Evolutionary conservation across 2,888 invertebrate genomes (phyloP), one percentile per base, ranked within the genome.

Genomic region (Euplagia quadripunctaria): DNA sequence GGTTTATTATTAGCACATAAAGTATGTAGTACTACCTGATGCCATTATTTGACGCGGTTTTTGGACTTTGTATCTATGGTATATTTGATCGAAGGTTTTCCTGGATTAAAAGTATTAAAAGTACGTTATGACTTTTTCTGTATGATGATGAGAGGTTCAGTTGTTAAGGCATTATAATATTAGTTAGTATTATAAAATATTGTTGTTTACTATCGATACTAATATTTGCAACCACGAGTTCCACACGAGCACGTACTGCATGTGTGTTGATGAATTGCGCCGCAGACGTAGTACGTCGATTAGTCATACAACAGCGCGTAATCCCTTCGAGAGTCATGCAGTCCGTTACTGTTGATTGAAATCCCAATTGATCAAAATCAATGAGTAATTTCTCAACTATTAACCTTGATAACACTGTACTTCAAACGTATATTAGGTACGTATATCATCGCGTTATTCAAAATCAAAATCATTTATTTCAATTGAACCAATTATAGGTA

Each of bases 171-270:
- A 11, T 20, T 58, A 58, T 11, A 58, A 51, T 31, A 16, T 20
- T 49, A 20, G 46, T 20, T 51, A 9, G 51, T 51, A 51, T 41
- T 41, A 66, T 41, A 51, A 51, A 41, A 66, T 17, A 17, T 51
- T 17, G 51, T 66, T 16, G 66, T 51, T 31, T 31, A 66, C 66
- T 17, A 31, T 31, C 31, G 66, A 49, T 51, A 66, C 66, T 66
- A 17, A 49, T 41, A 51, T 31, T 31, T 51, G 41, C 49, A 49
- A 66, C 17, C 51, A 41, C 17, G 14, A 66, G 16, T 51, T 11
- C 66, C 49, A 1, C 51, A 41, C 51, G 46, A 66, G 31, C 51
- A 49, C 17, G 51, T 51, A 41, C 51, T 31, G 1, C 16, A 9
- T 20, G 51, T 31, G 31, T 49, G 61, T 61, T 31, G 49, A 14